phyloP scores from a whole-genome alignment of 2,797 vertebrate species.

The Ptychobarbus kaznakovi region DNA sequence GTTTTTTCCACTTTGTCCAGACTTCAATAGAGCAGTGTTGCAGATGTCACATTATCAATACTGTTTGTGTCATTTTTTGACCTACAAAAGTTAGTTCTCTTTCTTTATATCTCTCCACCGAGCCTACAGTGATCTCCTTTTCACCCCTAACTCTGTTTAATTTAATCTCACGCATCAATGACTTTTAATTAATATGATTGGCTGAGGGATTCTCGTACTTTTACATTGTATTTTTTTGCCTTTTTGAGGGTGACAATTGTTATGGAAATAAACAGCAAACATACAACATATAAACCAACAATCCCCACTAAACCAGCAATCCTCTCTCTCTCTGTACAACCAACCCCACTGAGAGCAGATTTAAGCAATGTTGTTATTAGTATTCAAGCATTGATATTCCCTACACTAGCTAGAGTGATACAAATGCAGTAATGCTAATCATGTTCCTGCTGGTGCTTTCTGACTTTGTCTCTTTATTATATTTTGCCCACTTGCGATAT shows the following conservation, averaged over 20 bases:
- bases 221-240: constrained; percentile 49
- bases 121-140: constrained; percentile 46
- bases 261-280: constrained; percentile 44
- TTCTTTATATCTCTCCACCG: not conserved
- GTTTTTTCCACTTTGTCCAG: not conserved
- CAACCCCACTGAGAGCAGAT: constrained; percentile 16
- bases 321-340: constrained; percentile 9
- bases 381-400: constrained; percentile 27
- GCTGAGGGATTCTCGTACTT: constrained; percentile 51
- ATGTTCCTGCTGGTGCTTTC: constrained; percentile 6
- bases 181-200: constrained; percentile 61
- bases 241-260: constrained; percentile 20
- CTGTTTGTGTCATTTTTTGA: not conserved
- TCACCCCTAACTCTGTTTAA: constrained; percentile 57
- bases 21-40: not conserved
- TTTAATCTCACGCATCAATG: constrained; percentile 60
- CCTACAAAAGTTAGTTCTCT: not conserved
- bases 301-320: constrained; percentile 14
- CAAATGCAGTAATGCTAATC: not conserved
- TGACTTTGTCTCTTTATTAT: constrained; percentile 18
- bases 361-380: not conserved
- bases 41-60: not conserved
- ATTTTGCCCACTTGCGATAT: not conserved
- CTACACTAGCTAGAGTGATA: constrained; percentile 14
- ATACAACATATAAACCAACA: not conserved